Conservation (phyloP, 2,888 invertebrate species). For the Caenorhabditis wallacei region DNA sequence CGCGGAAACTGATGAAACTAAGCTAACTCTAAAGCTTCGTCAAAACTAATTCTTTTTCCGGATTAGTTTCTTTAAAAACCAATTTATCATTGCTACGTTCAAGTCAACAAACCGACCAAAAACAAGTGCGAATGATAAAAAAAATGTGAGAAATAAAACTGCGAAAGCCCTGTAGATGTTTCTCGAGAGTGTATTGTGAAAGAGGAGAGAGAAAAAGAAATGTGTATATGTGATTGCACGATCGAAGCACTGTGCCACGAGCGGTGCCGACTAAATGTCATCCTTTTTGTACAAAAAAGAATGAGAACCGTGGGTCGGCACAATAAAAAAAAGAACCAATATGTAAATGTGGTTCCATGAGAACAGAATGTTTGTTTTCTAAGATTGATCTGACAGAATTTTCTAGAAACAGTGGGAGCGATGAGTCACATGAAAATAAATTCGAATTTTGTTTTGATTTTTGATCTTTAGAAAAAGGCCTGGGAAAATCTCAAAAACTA, state of each 20-base stretch:
- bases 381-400: no score
- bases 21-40: not conserved
- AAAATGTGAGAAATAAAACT: not conserved
- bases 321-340: not conserved
- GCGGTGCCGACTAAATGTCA: not conserved
- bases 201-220: not conserved
- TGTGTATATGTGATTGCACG: not conserved
- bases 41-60: not conserved
- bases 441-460: no score
- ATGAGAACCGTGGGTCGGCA: not conserved
- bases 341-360: not conserved
- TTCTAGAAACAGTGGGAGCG: no score
- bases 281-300: constrained; percentile 1
- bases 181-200: not conserved
- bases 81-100: not conserved
- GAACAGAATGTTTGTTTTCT: no score
- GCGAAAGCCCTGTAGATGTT: not conserved
- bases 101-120: not conserved
- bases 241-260: not conserved
- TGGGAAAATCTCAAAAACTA: no score
- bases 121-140: not conserved
- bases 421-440: no score
- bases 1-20: not conserved
- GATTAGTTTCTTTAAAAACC: not conserved
- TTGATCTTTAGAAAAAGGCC: no score